A percentile compares a stretch with the other conserved stretches of the same genome.
Conservation (phyloP, 2,113 vertebrate genomes). For the Numida meleagris region DNA sequence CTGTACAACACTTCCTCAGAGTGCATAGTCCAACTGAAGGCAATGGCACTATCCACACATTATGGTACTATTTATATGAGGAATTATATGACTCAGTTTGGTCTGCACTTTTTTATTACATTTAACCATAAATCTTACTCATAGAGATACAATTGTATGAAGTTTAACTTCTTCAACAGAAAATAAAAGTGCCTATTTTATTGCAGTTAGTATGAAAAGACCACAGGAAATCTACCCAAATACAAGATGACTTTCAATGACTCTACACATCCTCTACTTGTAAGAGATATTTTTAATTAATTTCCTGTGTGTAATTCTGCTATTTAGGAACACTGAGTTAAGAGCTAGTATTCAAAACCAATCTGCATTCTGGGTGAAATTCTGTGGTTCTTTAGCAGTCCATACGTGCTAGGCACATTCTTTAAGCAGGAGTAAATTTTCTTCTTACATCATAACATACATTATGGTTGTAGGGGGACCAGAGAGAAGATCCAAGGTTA, state of each 20-base stretch:
- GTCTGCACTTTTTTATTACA: not conserved
- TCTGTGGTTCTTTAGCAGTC: not conserved
- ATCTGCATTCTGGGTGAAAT: not conserved
- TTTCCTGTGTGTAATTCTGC: not conserved
- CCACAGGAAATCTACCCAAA: slow-evolving; percentile 1
- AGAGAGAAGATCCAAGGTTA: not conserved
- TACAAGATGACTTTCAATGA: not conserved
- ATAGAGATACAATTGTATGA: not conserved
- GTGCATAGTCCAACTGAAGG: not conserved
- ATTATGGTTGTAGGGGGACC: not conserved
- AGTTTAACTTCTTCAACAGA: slow-evolving; percentile 4
- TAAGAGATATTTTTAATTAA: not conserved
- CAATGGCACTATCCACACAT: not conserved
- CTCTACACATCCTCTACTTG: not conserved
- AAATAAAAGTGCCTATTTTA: not conserved
- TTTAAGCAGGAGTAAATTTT: not conserved
- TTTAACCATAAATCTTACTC: slow-evolving; percentile 29
- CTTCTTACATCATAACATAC: not conserved
- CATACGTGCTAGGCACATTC: not conserved
- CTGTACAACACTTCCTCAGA: not conserved
- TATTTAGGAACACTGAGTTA: not conserved
- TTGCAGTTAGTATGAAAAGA: not conserved
- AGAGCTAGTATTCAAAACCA: not conserved
- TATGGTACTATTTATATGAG: not conserved
- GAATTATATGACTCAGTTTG: not conserved